A percentile compares a stretch with the other conserved stretches of the same genome.
phyloP scores from a whole-genome alignment of 2,797 vertebrate species.

The Pogoniulus pusillus region DNA sequence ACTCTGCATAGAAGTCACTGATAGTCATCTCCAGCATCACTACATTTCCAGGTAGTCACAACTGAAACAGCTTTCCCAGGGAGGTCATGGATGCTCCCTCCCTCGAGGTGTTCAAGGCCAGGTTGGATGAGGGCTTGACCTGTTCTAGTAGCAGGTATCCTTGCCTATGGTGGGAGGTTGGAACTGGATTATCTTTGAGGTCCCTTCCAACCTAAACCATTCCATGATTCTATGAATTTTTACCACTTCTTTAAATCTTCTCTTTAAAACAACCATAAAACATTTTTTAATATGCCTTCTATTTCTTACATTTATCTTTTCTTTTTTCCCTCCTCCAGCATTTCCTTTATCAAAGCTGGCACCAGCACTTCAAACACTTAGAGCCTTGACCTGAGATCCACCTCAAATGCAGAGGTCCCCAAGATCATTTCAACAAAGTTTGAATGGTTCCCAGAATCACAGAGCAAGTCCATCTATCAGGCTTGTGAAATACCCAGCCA shows the following conservation, averaged over 20 bases:
- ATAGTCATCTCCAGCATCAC: not conserved
- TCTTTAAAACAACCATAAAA: too few species aligned
- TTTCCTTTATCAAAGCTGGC: not conserved
- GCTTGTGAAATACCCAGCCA: not conserved
- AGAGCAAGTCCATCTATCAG: accelerated
- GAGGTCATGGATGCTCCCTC: too few species aligned
- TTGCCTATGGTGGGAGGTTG: too few species aligned
- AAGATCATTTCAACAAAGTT: not conserved
- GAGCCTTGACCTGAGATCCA: not conserved
- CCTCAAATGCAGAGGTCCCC: not conserved
- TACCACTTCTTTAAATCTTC: not conserved
- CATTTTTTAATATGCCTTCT: not conserved
- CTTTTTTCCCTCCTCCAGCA: not conserved
- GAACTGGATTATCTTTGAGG: too few species aligned
- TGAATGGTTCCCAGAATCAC: not conserved
- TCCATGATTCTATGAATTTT: too few species aligned
- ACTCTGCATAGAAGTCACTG: not conserved
- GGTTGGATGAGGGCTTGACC: too few species aligned
- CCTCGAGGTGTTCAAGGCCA: too few species aligned
- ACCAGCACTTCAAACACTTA: not conserved
- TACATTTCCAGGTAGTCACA: not conserved
- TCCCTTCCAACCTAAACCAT: too few species aligned
- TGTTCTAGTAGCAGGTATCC: too few species aligned
- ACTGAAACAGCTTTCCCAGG: too few species aligned
- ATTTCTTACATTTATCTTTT: not conserved